phyloP scores from a whole-genome alignment of 2,888 invertebrate genomes.

The Endomychus coccineus region DNA sequence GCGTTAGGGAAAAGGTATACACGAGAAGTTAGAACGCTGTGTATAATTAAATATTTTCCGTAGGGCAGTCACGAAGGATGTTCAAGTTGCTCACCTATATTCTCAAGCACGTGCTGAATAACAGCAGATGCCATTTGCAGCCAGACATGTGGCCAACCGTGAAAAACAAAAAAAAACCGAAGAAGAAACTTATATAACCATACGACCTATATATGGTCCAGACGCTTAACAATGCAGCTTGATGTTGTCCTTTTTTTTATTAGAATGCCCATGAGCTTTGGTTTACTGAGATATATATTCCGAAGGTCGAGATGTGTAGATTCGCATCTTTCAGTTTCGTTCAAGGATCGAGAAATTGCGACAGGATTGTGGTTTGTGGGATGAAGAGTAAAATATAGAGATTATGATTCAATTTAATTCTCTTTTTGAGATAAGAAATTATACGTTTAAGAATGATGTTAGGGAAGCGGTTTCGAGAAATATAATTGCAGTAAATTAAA shows the following conservation, averaged over 20 bases:
- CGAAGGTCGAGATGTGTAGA: slow-evolving; percentile 1
- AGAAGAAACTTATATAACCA: slow-evolving; percentile 35
- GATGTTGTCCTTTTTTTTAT: slow-evolving; percentile 15
- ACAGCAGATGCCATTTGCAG: slow-evolving; percentile 32
- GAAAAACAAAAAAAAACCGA: slow-evolving; percentile 17
- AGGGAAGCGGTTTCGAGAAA: too few relatives aligned
- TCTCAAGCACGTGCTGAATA: slow-evolving; percentile 17
- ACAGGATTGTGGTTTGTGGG: too few relatives aligned
- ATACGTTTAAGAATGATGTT: too few relatives aligned
- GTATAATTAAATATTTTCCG: slow-evolving; percentile 27
- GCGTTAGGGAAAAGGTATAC: too few relatives aligned
- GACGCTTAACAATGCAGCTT: slow-evolving; percentile 41
- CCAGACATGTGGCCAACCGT: slow-evolving; percentile 30
- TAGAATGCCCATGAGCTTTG: neutral
- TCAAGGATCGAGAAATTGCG: too few relatives aligned
- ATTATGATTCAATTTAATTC: too few relatives aligned
- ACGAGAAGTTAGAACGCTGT: too few relatives aligned
- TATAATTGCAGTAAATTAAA: too few relatives aligned
- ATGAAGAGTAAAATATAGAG: too few relatives aligned
- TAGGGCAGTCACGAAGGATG: slow-evolving; percentile 26
- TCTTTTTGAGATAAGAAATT: too few relatives aligned
- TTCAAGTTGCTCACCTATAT: slow-evolving; percentile 20
- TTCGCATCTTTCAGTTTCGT: too few relatives aligned
- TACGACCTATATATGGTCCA: slow-evolving; percentile 43
- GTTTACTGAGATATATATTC: neutral